Evolutionary conservation across 2,113 vertebrate genomes (phyloP).

Genomic region (Neogobius melanostomus): DNA sequence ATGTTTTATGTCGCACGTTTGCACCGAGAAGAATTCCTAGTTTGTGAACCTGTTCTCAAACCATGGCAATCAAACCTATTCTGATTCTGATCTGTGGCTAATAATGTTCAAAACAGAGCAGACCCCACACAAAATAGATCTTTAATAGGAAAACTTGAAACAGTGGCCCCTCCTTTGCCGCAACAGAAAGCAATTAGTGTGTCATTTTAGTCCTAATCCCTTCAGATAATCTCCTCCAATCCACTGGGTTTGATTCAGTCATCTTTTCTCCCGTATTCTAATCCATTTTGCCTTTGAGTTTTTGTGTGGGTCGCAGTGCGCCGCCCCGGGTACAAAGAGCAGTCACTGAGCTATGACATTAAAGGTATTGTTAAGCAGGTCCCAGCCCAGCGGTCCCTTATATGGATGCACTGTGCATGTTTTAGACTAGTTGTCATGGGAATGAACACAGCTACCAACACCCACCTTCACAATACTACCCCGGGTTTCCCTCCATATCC

Average conservation of each 20-base stretch:
- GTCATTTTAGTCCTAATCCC: conserved; percentile 69
- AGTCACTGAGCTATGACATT: conserved; percentile 79
- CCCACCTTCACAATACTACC: conserved; percentile 43
- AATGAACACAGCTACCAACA: conserved; percentile 52
- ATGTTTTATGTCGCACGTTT: no score
- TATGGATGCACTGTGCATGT: conserved; percentile 61
- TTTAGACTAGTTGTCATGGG: conserved; percentile 75
- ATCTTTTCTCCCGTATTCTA: conserved; percentile 80
- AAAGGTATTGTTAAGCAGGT: conserved; percentile 74
- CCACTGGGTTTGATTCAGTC: conserved; percentile 78
- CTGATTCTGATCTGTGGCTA: not conserved
- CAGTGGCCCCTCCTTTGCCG: conserved; percentile 28
- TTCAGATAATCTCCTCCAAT: conserved; percentile 75
- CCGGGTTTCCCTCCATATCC: conserved; percentile 59
- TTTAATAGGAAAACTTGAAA: conserved; percentile 31
- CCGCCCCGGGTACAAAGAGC: conserved; percentile 61
- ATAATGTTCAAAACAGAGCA: not conserved
- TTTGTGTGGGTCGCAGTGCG: conserved; percentile 70
- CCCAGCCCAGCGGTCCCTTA: conserved; percentile 62
- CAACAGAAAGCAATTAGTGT: conserved; percentile 74
- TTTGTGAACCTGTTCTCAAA: no score
- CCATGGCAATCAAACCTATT: no score
- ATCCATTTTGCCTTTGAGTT: conserved; percentile 79
- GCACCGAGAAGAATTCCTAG: no score
- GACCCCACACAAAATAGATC: not conserved